phyloP scores from a whole-genome alignment of 2,113 vertebrate genomes.

The Istiophorus platypterus region DNA sequence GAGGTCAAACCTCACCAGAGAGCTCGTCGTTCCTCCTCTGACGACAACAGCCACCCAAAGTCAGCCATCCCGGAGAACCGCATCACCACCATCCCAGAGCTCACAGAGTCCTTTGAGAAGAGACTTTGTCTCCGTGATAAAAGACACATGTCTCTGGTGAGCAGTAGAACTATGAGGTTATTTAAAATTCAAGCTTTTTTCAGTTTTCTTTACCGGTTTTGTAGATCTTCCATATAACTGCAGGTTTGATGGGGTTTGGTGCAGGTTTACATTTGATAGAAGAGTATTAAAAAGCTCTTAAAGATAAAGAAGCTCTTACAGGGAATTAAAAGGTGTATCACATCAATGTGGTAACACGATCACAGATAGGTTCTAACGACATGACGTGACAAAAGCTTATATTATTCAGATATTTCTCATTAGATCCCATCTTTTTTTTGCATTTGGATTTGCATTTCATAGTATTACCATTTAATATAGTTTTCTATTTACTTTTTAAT shows the following conservation, averaged over 20 bases:
- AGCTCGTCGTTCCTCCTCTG: slow-evolving; percentile 81
- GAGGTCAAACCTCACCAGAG: slow-evolving; percentile 77
- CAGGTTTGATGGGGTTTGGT: not conserved
- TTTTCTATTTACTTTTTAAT: not conserved
- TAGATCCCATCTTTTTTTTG: not conserved
- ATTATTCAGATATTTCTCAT: not conserved
- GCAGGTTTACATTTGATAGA: not conserved
- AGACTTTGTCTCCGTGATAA: slow-evolving; percentile 84
- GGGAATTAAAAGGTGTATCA: slow-evolving; percentile 19
- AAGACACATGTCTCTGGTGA: slow-evolving; percentile 84
- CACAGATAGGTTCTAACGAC: not conserved
- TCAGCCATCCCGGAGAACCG: slow-evolving; percentile 70
- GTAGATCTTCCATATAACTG: not conserved
- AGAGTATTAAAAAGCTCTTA: not conserved
- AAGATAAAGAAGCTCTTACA: slow-evolving; percentile 18
- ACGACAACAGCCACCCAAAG: slow-evolving; percentile 77
- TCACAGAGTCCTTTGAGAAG: slow-evolving; percentile 87
- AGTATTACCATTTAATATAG: not conserved
- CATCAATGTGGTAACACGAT: slow-evolving; percentile 1
- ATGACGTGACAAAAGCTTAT: not conserved
- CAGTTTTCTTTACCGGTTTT: not conserved
- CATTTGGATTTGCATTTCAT: not conserved
- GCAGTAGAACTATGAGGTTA: slow-evolving; percentile 7
- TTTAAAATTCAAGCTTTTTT: not conserved
- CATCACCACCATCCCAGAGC: slow-evolving; percentile 86